phyloP scores from a whole-genome alignment of 1,140 invertebrate genomes.

The Panonychus citri region DNA sequence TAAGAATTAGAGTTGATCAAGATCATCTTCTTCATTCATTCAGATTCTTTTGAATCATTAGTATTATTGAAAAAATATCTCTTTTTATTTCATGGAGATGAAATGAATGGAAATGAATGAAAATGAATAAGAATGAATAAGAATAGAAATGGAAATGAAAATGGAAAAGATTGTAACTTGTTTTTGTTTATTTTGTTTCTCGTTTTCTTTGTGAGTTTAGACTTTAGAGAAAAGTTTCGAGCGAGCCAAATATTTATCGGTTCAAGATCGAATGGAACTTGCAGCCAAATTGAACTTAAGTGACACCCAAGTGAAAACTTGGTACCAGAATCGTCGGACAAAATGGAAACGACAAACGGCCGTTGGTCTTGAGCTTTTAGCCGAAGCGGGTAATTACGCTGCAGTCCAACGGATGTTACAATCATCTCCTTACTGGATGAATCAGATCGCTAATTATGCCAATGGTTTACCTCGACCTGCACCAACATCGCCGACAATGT shows the following conservation, averaged over 20 bases:
- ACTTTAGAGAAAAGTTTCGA: conserved; percentile 91
- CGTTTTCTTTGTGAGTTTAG: conserved; percentile 14
- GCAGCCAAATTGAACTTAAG: conserved; percentile 83
- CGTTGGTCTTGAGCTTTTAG: conserved; percentile 78
- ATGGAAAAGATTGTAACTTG: no score
- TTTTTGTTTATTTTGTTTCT: not conserved
- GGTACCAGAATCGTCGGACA: conserved; percentile 93
- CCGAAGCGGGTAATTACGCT: conserved; percentile 87
- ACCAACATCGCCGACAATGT: no score
- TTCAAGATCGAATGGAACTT: conserved; percentile 93
- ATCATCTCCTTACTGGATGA: conserved; percentile 37
- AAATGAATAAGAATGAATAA: no score
- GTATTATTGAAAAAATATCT: no score
- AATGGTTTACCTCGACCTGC: no score
- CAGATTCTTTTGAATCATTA: no score
- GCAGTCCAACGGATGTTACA: conserved; percentile 82
- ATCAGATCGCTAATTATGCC: conserved; percentile 21
- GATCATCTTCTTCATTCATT: not conserved
- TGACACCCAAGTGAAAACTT: conserved; percentile 97
- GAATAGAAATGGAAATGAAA: no score
- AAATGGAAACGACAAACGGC: conserved; percentile 99
- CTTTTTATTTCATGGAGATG: no score
- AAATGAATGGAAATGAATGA: no score
- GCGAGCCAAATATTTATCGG: conserved; percentile 90
- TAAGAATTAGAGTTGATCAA: not conserved